These are phyloP conservation scores for Pteropus rufus DNA, from an alignment of 2,797 vertebrate species.

Conservation along the genomic window DNA sequence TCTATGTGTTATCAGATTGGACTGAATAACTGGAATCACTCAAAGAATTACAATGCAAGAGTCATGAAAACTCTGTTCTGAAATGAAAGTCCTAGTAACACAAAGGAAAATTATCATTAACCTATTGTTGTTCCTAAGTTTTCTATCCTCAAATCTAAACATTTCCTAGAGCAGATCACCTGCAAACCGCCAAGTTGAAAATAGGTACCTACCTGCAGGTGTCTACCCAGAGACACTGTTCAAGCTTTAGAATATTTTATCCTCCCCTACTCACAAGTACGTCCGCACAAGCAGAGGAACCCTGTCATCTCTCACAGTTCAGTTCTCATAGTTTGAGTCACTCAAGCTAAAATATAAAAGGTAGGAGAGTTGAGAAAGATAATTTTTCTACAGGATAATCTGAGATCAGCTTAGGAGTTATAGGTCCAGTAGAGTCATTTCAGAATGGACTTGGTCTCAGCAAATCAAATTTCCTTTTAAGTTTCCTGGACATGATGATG, in stretches of 20 bases:
- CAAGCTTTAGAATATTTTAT: not conserved
- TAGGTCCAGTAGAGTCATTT: not conserved
- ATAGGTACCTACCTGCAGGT: not conserved
- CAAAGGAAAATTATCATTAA: not conserved
- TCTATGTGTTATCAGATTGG: not conserved
- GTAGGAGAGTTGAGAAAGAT: not conserved
- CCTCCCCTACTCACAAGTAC: not conserved
- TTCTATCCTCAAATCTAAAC: not conserved
- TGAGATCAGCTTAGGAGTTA: not conserved
- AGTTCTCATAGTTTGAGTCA: not conserved
- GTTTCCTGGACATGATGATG: not conserved
- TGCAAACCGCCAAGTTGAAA: not conserved
- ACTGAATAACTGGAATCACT: not conserved
- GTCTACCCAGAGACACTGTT: not conserved
- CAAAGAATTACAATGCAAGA: not conserved
- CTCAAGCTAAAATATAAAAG: not conserved
- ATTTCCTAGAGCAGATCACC: not conserved
- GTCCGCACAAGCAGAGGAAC: not conserved
- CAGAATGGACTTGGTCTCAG: not conserved
- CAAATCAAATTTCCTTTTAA: not conserved
- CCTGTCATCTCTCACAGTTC: fast-evolving
- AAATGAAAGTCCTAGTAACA: not conserved
- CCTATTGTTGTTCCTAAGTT: not conserved
- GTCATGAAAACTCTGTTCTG: not conserved
- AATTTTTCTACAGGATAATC: not conserved